Evolutionary conservation across 2,797 vertebrate genomes (phyloP), one percentile per base, ranked within the genome.

Genomic region (Hemitrygon akajei): DNA sequence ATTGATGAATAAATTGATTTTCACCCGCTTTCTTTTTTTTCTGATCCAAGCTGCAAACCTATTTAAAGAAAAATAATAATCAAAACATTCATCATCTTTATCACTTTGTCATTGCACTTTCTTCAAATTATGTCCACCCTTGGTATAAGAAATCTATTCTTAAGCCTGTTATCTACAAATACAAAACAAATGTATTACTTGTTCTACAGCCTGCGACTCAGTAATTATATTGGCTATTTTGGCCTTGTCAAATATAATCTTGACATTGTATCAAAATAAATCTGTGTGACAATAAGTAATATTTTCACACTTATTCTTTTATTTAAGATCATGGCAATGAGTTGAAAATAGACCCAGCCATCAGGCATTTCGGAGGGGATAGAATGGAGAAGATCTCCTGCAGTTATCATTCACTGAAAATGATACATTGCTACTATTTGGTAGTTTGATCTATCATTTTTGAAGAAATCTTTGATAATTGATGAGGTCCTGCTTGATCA

Each of bases 41-140:
- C 60, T 16, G 12, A 91, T 91, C 66, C 69, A 73, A 73, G 69
- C 25, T 73, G 87, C 89, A 40, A 34, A 91, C 89, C 34, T 73
- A 40, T 34, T 10, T 20, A 71, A 91, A 91, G 37, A 22, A 91
- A 91, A 47, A 27, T 7, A 91, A 71, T 69, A 69, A 37, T 91
- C 89, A 91, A 91, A 91, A 16, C 89, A 91, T 91, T 40, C 34
- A 91, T 91, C 89, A 91, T 69, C 11, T 47, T 34, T 47, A 91
- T 27, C 69, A 71, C 89, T 40, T 71, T 37, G 34, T 14, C 63
- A 58, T 86, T 86, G 27, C 82, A 91, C 34, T 91, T 37, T 2
- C 18, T 91, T 71, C 63, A 47, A 40, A 47, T 47, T 91, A 27
- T 20, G 20, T 12, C 89, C 20, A 37, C 71, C 71, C 34, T 40